Evolutionary conservation across 2,797 vertebrate genomes (phyloP).

Genomic region (Ctenochaetus hawaiiensis): DNA sequence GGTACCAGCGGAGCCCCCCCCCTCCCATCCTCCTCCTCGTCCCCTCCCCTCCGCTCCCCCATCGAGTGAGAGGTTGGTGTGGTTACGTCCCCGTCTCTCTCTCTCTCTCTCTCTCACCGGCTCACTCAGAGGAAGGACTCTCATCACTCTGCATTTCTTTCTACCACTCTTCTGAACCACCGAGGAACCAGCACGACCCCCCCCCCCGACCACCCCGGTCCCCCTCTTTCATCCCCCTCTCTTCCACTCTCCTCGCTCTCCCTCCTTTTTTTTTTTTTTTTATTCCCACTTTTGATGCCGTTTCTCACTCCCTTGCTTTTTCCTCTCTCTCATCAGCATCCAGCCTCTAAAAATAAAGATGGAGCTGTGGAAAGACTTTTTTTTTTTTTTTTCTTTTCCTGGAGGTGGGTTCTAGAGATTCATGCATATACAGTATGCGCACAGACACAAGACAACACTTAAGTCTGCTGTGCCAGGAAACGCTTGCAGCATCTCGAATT

Average conservation of each 20-base stretch:
- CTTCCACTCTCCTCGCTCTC: conserved; percentile 18
- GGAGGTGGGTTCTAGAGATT: conserved; percentile 69
- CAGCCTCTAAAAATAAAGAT: conserved; percentile 81
- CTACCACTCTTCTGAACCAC: conserved; percentile 53
- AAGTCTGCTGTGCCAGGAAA: conserved; percentile 48
- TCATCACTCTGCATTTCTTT: conserved; percentile 69
- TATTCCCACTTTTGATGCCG: conserved; percentile 47
- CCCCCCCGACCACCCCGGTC: conserved; percentile 43
- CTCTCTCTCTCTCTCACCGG: conserved; percentile 47
- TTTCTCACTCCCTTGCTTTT: conserved; percentile 64
- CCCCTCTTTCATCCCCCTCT: conserved; percentile 39
- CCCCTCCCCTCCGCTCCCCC: conserved; percentile 47
- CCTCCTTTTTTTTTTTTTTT: conserved; percentile 7
- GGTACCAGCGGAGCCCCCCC: conserved; percentile 55
- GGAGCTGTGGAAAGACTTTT: conserved; percentile 62
- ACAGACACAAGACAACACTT: conserved; percentile 64
- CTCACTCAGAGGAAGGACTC: conserved; percentile 73
- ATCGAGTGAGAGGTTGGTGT: conserved; percentile 75
- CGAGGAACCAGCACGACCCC: conserved; percentile 40
- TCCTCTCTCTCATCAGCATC: conserved; percentile 75
- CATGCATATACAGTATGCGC: conserved; percentile 60
- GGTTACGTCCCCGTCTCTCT: conserved; percentile 61
- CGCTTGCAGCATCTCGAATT: conserved; percentile 37
- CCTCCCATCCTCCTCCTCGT: neutral
- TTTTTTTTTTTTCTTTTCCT: conserved; percentile 47